phyloP scores from a whole-genome alignment of 2,888 invertebrate species.

The Hydropsyche betteni region DNA sequence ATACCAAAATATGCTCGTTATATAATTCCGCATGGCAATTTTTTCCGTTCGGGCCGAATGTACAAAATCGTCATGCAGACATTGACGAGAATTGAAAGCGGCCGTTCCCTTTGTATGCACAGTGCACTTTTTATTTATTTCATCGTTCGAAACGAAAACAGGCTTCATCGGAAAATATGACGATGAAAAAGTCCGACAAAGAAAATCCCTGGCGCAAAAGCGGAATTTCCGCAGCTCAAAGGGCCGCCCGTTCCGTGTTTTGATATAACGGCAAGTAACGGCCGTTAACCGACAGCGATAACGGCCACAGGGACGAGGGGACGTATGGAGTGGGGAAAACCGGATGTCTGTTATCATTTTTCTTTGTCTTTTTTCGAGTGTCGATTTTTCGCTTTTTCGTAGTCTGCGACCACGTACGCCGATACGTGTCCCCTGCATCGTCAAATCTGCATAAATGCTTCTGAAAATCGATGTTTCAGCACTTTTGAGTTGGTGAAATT shows the following conservation, averaged over 20 bases:
- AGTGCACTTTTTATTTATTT: too few species aligned
- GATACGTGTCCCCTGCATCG: background rate
- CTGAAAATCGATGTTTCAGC: background rate
- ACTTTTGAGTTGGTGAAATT: too few species aligned
- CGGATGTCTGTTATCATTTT: conserved; percentile 36
- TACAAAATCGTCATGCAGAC: too few species aligned
- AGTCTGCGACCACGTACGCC: background rate
- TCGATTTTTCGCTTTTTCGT: too few species aligned
- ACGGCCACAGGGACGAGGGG: conserved; percentile 6
- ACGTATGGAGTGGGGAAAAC: too few species aligned
- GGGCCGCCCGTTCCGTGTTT: conserved; percentile 33
- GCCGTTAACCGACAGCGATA: conserved; percentile 39
- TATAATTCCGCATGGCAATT: background rate
- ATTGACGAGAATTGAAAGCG: too few species aligned
- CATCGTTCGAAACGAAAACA: too few species aligned
- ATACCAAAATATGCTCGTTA: too few species aligned
- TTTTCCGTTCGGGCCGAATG: background rate
- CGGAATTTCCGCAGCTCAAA: conserved; percentile 26
- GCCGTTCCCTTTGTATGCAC: too few species aligned
- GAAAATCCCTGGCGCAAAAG: conserved; percentile 23
- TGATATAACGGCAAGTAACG: conserved; percentile 41
- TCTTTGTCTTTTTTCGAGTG: conserved; percentile 23
- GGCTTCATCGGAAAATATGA: conserved; percentile 21
- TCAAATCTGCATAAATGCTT: background rate
- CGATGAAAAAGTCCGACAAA: conserved; percentile 27